Conservation (phyloP, 1,140 invertebrate genomes). For the Drosophila mayri region DNA sequence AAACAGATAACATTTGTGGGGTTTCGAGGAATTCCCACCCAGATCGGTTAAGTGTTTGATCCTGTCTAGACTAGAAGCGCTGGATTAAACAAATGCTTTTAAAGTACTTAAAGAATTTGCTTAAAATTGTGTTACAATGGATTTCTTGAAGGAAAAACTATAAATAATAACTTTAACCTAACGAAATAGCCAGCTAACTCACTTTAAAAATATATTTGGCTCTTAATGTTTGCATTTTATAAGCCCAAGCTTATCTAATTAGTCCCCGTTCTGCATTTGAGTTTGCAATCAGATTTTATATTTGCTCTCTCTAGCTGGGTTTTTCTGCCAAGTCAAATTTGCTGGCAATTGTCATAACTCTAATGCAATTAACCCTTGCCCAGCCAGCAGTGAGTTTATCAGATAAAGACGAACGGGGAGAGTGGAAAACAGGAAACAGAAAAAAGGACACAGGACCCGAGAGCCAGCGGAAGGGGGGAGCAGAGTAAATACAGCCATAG, state of each 20-base stretch:
- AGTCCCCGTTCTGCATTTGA: slow-evolving; percentile 56
- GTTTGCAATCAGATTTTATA: slow-evolving; percentile 52
- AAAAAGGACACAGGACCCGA: slow-evolving; percentile 3
- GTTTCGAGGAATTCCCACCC: neutral
- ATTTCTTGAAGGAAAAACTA: too few relatives aligned
- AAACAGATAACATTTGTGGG: slow-evolving; percentile 20
- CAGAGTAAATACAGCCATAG: slow-evolving; percentile 79
- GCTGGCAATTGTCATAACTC: slow-evolving; percentile 80
- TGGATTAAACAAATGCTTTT: neutral
- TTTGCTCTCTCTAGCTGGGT: slow-evolving; percentile 14
- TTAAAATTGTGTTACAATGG: neutral
- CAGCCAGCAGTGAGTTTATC: slow-evolving; percentile 54
- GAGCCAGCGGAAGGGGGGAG: neutral
- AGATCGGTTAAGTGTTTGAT: slow-evolving; percentile 23
- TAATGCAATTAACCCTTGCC: slow-evolving; percentile 81
- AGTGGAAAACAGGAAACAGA: slow-evolving; percentile 4
- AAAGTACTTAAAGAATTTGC: neutral
- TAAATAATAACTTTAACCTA: too few relatives aligned
- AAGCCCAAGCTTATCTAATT: slow-evolving; percentile 53
- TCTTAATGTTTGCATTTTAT: slow-evolving; percentile 1
- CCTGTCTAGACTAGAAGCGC: slow-evolving; percentile 13
- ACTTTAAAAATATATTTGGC: too few relatives aligned
- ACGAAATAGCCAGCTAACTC: too few relatives aligned
- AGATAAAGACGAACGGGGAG: slow-evolving; percentile 21
- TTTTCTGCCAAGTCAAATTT: slow-evolving; percentile 63